Conservation (phyloP, 2,888 invertebrate species). For the Oligia strigilis region DNA sequence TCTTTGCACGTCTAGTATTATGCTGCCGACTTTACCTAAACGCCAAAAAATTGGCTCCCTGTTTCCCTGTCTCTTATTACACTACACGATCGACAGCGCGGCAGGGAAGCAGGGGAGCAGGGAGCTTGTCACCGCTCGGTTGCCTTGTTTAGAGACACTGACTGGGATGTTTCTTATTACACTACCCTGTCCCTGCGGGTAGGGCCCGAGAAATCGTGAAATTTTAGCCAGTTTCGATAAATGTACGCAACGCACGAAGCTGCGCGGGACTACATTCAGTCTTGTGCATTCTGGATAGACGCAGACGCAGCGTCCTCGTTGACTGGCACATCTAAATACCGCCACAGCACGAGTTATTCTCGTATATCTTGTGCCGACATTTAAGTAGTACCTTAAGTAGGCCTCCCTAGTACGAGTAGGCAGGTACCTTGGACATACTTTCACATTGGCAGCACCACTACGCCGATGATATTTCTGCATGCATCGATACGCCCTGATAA, state of each 20-base stretch:
- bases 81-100: background rate
- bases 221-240: background rate
- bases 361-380: background rate
- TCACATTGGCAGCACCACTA: slow-evolving; percentile 16
- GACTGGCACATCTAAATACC: background rate
- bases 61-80: background rate
- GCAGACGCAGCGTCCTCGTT: background rate
- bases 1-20: background rate
- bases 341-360: background rate
- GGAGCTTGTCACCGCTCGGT: no score
- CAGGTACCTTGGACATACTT: slow-evolving; percentile 25
- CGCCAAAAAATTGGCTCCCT: background rate
- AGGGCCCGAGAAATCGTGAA: background rate
- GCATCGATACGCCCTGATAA: slow-evolving; percentile 41
- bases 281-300: background rate
- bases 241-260: background rate
- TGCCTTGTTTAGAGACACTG: background rate
- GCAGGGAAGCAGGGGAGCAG: background rate
- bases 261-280: background rate
- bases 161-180: background rate
- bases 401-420: background rate
- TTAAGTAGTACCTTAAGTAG: background rate
- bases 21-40: background rate
- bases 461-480: slow-evolving; percentile 23
- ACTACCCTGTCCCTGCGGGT: background rate